Conservation (phyloP, 2,113 vertebrate genomes). For the Phylloscopus whistleri region DNA sequence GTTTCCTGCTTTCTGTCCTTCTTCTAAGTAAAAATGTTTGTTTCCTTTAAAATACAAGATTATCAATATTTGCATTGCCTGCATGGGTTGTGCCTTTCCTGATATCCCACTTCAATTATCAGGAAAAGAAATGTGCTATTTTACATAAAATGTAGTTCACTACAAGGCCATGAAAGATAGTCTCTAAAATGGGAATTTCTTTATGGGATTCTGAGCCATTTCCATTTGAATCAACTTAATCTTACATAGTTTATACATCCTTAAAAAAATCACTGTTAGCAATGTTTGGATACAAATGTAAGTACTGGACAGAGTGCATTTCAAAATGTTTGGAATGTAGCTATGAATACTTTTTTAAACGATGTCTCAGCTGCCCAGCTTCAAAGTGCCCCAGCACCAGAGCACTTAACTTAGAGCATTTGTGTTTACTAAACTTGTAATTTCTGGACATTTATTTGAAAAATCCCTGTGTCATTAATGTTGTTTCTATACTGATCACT, state of each 20-base stretch:
- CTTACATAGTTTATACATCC: neutral
- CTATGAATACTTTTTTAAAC: neutral
- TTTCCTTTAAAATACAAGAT: neutral
- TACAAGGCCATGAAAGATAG: neutral
- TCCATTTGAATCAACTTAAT: neutral
- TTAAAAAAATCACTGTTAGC: neutral
- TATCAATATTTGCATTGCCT: neutral
- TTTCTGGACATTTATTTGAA: neutral
- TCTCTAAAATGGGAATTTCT: neutral
- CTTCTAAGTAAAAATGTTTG: neutral
- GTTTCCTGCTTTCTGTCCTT: neutral
- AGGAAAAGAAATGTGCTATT: neutral
- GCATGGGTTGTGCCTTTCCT: neutral
- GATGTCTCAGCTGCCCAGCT: neutral
- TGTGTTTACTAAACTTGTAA: neutral
- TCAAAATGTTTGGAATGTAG: slow-evolving; percentile 16
- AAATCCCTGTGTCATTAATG: neutral
- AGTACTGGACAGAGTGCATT: neutral
- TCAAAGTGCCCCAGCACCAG: neutral
- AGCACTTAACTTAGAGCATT: neutral
- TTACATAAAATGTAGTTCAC: neutral
- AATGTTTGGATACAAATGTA: slow-evolving; percentile 17
- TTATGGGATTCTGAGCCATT: neutral
- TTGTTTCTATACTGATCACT: neutral
- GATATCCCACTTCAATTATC: neutral